Evolutionary conservation across 1,140 invertebrate genomes (phyloP).

Genomic region (Diachasma alloeum): DNA sequence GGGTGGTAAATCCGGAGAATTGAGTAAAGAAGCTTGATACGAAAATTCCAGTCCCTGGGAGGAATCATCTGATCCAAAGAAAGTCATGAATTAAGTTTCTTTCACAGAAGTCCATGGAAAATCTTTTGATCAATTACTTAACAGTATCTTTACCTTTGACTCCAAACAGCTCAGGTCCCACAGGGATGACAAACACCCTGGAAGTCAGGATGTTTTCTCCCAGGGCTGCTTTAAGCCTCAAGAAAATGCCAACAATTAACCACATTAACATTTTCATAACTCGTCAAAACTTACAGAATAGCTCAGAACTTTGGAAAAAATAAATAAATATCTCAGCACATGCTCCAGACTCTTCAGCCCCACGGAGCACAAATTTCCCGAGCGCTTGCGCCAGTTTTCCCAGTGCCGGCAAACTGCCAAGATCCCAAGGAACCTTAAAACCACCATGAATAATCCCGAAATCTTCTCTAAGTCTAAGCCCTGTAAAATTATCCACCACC

Average conservation of each 20-base stretch:
- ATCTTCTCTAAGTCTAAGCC: no score
- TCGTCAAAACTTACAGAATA: background rate
- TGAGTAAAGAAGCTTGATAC: constrained; percentile 73
- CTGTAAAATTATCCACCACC: no score
- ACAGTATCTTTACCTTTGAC: constrained; percentile 47
- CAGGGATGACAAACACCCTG: constrained; percentile 64
- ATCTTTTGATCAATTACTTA: background rate
- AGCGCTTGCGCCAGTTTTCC: background rate
- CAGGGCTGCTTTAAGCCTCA: background rate
- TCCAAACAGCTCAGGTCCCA: constrained; percentile 62
- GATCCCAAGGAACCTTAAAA: background rate
- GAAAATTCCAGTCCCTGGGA: constrained; percentile 69
- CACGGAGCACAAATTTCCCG: background rate
- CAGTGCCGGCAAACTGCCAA: background rate
- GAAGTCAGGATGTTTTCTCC: constrained; percentile 58
- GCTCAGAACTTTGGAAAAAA: background rate
- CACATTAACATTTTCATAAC: background rate
- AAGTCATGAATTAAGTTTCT: background rate
- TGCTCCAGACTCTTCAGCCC: background rate
- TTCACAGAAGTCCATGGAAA: no score
- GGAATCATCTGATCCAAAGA: background rate
- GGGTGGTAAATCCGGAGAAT: constrained; percentile 81
- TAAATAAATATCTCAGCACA: background rate
- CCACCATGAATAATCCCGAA: no score
- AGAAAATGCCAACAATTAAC: background rate